These are phyloP conservation scores for Copidosoma aretas DNA, from an alignment of 2,888 invertebrate species.

Conservation along the genomic window DNA sequence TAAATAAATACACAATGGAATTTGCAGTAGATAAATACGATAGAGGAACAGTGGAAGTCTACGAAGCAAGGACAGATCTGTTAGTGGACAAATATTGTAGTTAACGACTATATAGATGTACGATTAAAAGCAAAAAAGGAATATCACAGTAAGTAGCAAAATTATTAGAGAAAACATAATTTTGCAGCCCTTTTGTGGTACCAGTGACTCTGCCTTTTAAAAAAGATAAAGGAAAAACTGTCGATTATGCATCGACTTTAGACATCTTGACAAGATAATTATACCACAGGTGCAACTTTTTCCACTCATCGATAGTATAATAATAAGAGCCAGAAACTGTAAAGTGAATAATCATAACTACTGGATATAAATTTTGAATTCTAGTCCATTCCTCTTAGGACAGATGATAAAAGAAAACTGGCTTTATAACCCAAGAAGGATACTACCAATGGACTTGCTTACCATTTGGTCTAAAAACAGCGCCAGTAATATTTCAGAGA, in stretches of 20 bases:
- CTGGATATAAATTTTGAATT: constrained; percentile 41
- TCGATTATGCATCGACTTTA: constrained; percentile 17
- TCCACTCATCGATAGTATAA: constrained; percentile 34
- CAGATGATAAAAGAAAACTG: constrained; percentile 39
- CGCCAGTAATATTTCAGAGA: constrained; percentile 42
- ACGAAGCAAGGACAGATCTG: constrained; percentile 34
- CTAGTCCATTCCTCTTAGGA: constrained; percentile 40
- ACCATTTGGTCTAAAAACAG: too few species aligned
- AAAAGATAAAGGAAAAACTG: constrained; percentile 30
- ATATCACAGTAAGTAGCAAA: constrained; percentile 35
- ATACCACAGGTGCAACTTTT: constrained; percentile 35
- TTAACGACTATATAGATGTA: constrained; percentile 2
- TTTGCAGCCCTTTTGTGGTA: constrained; percentile 34
- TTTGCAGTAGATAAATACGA: constrained; percentile 2
- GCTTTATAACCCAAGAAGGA: constrained; percentile 38
- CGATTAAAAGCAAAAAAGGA: constrained; percentile 29
- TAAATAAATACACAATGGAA: too few species aligned
- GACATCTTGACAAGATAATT: constrained; percentile 36
- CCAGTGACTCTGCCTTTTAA: constrained; percentile 23
- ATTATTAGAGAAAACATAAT: constrained; percentile 27
- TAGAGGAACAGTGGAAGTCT: constrained; percentile 31
- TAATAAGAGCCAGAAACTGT: constrained; percentile 22
- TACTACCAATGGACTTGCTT: too few species aligned
- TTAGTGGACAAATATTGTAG: constrained; percentile 27
- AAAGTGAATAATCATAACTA: constrained; percentile 32